phyloP scores from a whole-genome alignment of 2,888 invertebrate species.

The Nephrotoma flavescens region DNA sequence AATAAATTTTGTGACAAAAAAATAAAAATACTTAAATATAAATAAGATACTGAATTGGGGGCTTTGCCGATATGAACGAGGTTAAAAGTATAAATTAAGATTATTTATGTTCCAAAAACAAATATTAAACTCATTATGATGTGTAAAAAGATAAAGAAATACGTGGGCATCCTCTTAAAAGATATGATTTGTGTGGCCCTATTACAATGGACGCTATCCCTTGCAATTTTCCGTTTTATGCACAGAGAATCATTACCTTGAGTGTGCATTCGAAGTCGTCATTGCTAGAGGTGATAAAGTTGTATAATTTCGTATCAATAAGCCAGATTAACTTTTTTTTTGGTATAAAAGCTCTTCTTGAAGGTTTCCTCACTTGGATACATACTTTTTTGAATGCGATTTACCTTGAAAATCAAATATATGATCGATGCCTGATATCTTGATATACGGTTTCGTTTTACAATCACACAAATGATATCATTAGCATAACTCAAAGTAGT shows the following conservation, averaged over 20 bases:
- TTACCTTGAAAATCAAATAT: neutral
- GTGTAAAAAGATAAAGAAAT: neutral
- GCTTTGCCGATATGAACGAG: neutral
- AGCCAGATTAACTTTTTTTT: neutral
- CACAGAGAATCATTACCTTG: neutral
- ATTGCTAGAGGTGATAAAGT: neutral
- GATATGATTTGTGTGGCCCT: neutral
- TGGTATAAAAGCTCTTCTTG: neutral
- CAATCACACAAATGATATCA: neutral
- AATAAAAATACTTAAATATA: neutral
- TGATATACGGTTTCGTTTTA: neutral
- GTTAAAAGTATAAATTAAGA: neutral
- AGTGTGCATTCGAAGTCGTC: neutral
- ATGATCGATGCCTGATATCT: neutral
- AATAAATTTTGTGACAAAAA: neutral
- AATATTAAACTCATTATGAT: neutral
- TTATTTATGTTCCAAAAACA: neutral
- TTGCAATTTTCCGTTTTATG: neutral
- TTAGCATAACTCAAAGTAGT: neutral
- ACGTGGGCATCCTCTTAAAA: neutral
- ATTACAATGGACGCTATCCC: neutral
- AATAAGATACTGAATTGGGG: neutral
- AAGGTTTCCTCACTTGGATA: neutral
- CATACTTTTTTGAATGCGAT: neutral
- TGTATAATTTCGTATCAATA: neutral